Base-by-base conservation (phyloP, 2,797 vertebrate species). In the Huso huso region DNA sequence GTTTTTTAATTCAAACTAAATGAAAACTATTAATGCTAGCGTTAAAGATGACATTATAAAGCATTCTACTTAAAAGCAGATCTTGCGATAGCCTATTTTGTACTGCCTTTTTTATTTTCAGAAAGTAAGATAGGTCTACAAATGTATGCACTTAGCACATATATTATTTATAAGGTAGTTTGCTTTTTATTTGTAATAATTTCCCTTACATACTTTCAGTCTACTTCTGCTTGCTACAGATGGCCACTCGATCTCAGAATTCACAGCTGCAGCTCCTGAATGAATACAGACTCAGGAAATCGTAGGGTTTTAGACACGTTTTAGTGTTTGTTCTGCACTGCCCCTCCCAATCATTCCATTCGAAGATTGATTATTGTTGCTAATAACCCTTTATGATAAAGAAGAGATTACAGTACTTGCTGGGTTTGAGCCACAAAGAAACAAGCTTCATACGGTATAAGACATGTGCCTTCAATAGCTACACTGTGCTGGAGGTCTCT, bases 371-470 rank as follows among this genome's bases (percentile, higher is more conserved):
- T 78, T 76, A 75, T 67, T 64, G 62, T 62, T 52, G 69, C 73
- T 64, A 78, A 81, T 74, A 69, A 69, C 71, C 55, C 63, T 66
- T 77, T 77, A 72, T 79, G 72, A 81, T 80, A 72, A 74, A 78
- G 75, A 79, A 69, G 68, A 78, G 81, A 85, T 86, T 83, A 84
- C 70, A 64, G 11, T 59, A 48, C 73, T 75, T 74, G 67, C 62
- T 72, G 72, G 73, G 67, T 71, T 77, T 75, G 68, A 76, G 68
- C 72, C 72, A 67, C 51, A 66, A 61, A 63, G 53, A 63, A 59
- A 63, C 49, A 50, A 50, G 7, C 48, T 8, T 63, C 48, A 50
- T 51, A 10, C 13, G 11, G 48, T 63, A 50, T 11, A 10, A 64
- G 8, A 52, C 15, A 52, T 3, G 12, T 64, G 13, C 37, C 50